Evolutionary conservation across 1,140 invertebrate genomes (phyloP).

Genomic region (Acromyrmex charruanus): DNA sequence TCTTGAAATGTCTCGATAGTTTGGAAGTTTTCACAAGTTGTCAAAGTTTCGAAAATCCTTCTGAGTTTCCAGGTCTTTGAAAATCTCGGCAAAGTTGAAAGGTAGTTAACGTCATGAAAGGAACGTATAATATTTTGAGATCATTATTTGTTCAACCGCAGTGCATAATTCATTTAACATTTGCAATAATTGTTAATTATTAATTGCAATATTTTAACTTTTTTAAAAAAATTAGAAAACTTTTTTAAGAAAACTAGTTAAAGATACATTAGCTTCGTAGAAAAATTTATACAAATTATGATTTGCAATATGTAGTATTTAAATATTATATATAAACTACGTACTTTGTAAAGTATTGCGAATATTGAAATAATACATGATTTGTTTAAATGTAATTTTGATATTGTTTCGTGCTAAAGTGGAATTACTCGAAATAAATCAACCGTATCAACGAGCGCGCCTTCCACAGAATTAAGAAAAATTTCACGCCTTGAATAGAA

Average conservation of each 20-base stretch:
- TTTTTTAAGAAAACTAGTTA: background rate
- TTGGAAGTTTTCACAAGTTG: conserved; percentile 43
- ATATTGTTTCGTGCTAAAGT: background rate
- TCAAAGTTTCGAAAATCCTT: conserved; percentile 54
- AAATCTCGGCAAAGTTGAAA: conserved; percentile 37
- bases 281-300: background rate
- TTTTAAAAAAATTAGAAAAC: background rate
- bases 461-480: conserved; percentile 23
- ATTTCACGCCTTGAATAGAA: conserved; percentile 5
- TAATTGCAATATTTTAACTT: conserved; percentile 5
- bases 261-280: background rate
- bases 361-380: background rate
- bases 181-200: background rate
- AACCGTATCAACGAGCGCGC: background rate
- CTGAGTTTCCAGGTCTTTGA: conserved; percentile 41
- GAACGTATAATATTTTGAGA: conserved; percentile 29
- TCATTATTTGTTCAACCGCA: conserved; percentile 12
- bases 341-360: background rate
- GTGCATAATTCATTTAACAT: conserved; percentile 25
- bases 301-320: background rate
- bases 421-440: conserved; percentile 1
- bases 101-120: conserved; percentile 44
- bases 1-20: conserved; percentile 54
- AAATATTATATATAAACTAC: background rate
- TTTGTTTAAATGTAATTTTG: background rate